Conservation (phyloP, 2,888 invertebrate genomes). For the Heliconius cydno region DNA sequence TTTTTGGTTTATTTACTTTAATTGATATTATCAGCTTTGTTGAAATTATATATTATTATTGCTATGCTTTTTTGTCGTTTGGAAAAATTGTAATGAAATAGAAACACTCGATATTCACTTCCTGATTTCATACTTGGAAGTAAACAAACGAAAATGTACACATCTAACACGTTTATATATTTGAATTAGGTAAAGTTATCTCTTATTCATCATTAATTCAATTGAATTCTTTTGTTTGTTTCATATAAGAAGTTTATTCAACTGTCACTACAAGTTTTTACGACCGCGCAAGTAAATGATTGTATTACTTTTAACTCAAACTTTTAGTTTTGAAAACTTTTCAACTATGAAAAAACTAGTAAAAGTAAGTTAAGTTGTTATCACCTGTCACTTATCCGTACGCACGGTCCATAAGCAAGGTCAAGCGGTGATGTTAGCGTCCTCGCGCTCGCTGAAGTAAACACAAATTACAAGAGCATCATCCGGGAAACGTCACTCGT, state of each 20-base stretch:
- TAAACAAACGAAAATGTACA: neutral
- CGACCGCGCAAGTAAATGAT: slow-evolving; percentile 47
- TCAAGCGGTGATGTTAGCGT: slow-evolving; percentile 67
- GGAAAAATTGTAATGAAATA: neutral
- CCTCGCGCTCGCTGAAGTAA: slow-evolving; percentile 75
- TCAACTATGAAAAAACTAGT: slow-evolving; percentile 63
- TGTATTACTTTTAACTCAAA: slow-evolving; percentile 71
- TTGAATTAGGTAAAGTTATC: neutral
- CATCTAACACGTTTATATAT: neutral
- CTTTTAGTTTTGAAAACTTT: slow-evolving; percentile 76
- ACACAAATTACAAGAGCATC: slow-evolving; percentile 78
- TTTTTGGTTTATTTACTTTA: slow-evolving; percentile 4
- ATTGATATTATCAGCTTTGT: neutral
- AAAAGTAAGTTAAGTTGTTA: slow-evolving; percentile 70
- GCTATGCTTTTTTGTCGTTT: neutral
- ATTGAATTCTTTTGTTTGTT: slow-evolving; percentile 6
- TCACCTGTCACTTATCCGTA: slow-evolving; percentile 62
- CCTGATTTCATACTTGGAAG: neutral
- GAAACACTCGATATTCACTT: neutral
- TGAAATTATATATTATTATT: no score
- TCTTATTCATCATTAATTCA: neutral
- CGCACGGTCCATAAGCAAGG: slow-evolving; percentile 64
- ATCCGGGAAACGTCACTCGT: slow-evolving; percentile 72
- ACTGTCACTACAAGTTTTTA: slow-evolving; percentile 20
- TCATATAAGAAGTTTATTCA: slow-evolving; percentile 34